Evolutionary conservation across 2,888 invertebrate genomes (phyloP).

Genomic region (Caenorhabditis panamensis): DNA sequence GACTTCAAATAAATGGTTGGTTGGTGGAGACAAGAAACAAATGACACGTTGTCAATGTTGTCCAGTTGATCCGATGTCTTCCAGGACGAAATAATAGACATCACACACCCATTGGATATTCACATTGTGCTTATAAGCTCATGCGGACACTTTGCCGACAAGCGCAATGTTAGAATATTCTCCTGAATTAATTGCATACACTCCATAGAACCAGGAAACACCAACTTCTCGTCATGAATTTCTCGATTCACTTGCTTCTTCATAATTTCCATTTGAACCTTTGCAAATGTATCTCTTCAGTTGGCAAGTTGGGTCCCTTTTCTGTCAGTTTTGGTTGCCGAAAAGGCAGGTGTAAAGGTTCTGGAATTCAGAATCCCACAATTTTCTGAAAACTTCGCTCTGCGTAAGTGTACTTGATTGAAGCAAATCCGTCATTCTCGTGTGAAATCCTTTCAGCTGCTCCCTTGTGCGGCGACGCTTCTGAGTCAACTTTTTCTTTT

Average conservation of each 20-base stretch:
- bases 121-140: constrained; percentile 27
- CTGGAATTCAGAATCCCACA: neutral
- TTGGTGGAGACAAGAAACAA: neutral
- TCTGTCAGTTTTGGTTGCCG: too few relatives aligned
- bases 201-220: constrained; percentile 30
- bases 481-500: neutral
- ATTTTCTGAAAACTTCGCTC: neutral
- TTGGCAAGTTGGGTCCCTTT: neutral
- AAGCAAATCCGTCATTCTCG: constrained; percentile 7
- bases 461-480: neutral
- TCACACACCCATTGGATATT: constrained; percentile 18
- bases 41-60: neutral
- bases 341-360: neutral
- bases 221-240: constrained; percentile 4
- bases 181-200: constrained; percentile 39
- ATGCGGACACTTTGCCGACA: constrained; percentile 2
- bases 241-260: neutral
- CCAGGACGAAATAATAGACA: constrained; percentile 4
- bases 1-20: neutral
- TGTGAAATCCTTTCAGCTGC: constrained; percentile 35
- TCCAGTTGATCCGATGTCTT: constrained; percentile 6
- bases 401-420: constrained; percentile 17
- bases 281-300: neutral
- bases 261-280: neutral
- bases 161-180: constrained; percentile 28